Evolutionary conservation across 2,797 vertebrate species (phyloP).

Genomic region (Notamacropus eugenii): DNA sequence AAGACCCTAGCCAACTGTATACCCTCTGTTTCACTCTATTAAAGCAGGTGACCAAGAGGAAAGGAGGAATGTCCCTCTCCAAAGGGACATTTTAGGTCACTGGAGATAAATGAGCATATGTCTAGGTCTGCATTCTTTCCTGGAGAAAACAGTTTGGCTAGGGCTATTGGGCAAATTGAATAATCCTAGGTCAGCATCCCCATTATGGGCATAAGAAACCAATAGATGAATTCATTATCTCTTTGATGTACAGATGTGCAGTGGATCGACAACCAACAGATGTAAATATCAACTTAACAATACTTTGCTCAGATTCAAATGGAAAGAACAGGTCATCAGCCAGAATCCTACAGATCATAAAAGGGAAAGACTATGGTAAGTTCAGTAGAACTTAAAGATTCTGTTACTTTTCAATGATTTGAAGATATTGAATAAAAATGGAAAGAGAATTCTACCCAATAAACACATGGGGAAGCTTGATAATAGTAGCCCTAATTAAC

Average conservation of each 20-base stretch:
- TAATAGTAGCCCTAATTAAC: conserved; percentile 3
- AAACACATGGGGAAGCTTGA: conserved; percentile 20
- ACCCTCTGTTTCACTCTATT: not conserved
- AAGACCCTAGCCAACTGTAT: not conserved
- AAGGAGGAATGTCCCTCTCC: conserved; percentile 41
- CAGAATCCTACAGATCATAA: conserved; percentile 95
- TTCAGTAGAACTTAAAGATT: conserved; percentile 69
- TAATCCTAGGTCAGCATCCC: not conserved
- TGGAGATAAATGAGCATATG: conserved; percentile 24
- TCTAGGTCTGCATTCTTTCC: conserved; percentile 24
- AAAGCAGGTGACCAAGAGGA: conserved; percentile 36
- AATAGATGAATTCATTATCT: conserved; percentile 28
- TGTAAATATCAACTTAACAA: conserved; percentile 92
- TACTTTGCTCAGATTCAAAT: conserved; percentile 96
- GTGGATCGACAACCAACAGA: conserved; percentile 93
- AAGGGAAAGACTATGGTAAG: conserved; percentile 98
- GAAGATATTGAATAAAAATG: conserved; percentile 46
- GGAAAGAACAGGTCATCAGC: conserved; percentile 94
- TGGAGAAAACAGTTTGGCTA: conserved; percentile 14
- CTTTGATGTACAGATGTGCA: conserved; percentile 89
- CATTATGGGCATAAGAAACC: conserved; percentile 25
- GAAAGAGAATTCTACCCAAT: conserved; percentile 49
- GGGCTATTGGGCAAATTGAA: not conserved
- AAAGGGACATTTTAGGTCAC: conserved; percentile 25
- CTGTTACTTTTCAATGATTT: conserved; percentile 42